Evolutionary conservation across 2,797 vertebrate species (phyloP).

Genomic region (Chelidonichthys spinosus): DNA sequence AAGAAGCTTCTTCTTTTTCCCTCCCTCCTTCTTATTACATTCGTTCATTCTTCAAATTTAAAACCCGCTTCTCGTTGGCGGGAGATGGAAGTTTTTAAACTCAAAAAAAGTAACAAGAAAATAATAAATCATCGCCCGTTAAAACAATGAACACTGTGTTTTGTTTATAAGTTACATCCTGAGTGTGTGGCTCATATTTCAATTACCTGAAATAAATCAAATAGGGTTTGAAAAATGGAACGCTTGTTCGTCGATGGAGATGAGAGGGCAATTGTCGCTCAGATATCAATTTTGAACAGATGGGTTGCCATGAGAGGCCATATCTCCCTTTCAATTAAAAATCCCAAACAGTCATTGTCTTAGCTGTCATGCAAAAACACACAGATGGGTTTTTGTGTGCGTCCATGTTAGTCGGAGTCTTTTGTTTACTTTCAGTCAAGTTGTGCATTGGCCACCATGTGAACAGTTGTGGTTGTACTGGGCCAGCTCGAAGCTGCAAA

Average conservation of each 20-base stretch:
- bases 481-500: conserved; percentile 21
- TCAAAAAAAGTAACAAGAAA: conserved; percentile 18
- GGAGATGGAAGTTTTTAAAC: conserved; percentile 50
- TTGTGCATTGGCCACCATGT: conserved; percentile 42
- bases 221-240: conserved; percentile 70
- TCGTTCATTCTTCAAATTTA: conserved; percentile 56
- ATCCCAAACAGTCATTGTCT: conserved; percentile 74
- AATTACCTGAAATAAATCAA: conserved; percentile 79
- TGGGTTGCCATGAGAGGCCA: conserved; percentile 77
- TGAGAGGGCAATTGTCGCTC: conserved; percentile 77
- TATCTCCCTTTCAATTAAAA: conserved; percentile 80
- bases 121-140: conserved; percentile 55
- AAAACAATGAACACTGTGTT: conserved; percentile 70
- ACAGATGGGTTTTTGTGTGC: conserved; percentile 77
- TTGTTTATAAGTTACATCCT: conserved; percentile 64
- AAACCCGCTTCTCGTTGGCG: neutral
- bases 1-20: neutral
- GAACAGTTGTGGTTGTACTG: conserved; percentile 28
- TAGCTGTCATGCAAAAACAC: conserved; percentile 62
- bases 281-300: conserved; percentile 80
- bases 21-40: conserved; percentile 17
- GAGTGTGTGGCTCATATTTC: conserved; percentile 68
- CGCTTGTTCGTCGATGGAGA: conserved; percentile 69
- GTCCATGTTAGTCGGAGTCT: conserved; percentile 59
- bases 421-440: conserved; percentile 52